Percentiles rank a stretch among this genome's conserved stretches.
phyloP scores from a whole-genome alignment of 2,797 vertebrate species.

The Thripadectes ignobilis region DNA sequence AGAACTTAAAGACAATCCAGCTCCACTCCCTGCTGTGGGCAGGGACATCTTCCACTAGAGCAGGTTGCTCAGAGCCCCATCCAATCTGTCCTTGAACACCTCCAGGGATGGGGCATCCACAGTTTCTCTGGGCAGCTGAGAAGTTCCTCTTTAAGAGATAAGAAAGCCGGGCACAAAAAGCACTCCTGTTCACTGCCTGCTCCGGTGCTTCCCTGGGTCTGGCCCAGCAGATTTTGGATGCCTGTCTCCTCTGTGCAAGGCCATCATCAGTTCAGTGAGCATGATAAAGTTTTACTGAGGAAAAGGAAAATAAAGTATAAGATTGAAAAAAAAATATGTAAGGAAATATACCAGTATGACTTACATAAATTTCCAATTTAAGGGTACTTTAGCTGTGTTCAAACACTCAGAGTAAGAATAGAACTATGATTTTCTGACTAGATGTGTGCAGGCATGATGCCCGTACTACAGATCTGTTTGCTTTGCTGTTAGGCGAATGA shows the following conservation, averaged over 20 bases:
- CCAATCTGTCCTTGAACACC: background rate
- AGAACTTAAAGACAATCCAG: background rate
- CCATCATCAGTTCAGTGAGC: background rate
- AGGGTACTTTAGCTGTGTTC: background rate
- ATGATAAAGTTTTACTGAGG: background rate
- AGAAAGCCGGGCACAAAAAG: background rate
- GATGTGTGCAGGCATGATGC: background rate
- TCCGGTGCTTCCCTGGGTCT: background rate
- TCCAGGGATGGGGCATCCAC: too few species aligned
- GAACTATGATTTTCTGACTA: background rate
- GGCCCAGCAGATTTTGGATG: background rate
- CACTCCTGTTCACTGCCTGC: background rate
- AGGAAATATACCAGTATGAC: background rate
- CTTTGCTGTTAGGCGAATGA: background rate
- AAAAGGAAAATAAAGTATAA: background rate
- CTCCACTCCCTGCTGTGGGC: background rate
- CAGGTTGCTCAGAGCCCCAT: background rate
- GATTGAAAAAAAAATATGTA: background rate
- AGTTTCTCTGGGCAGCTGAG: background rate
- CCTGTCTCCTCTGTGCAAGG: background rate
- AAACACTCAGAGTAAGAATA: background rate
- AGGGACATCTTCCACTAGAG: background rate
- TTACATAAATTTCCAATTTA: background rate
- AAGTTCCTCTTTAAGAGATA: background rate
- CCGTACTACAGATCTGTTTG: background rate